phyloP scores from a whole-genome alignment of 1,140 invertebrate species.

The Aricia agestis region DNA sequence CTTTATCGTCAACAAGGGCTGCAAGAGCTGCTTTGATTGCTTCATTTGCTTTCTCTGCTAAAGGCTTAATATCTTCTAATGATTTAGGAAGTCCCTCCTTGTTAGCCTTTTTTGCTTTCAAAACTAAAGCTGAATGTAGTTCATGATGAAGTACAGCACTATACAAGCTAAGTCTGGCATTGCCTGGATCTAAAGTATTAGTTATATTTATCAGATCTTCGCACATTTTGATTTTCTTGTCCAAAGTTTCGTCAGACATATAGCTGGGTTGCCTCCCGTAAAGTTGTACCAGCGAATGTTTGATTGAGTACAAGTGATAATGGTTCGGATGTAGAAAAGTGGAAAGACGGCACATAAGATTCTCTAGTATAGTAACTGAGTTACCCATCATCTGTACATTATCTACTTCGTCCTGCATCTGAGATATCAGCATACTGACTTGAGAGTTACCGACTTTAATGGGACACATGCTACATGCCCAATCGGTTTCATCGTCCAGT shows the following conservation, averaged over 20 bases:
- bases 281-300: conserved; percentile 87
- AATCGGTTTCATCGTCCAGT: conserved; percentile 81
- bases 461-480: conserved; percentile 84
- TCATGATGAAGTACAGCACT: conserved; percentile 84
- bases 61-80: conserved; percentile 47
- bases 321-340: conserved; percentile 87
- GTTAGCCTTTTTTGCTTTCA: conserved; percentile 71
- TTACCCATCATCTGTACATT: conserved; percentile 78
- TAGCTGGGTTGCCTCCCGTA: conserved; percentile 81
- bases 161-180: conserved; percentile 82
- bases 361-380: conserved; percentile 77
- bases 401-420: conserved; percentile 86
- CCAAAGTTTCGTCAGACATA: conserved; percentile 76
- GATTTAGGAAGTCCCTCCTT: conserved; percentile 50
- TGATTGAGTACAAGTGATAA: conserved; percentile 86
- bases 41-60: conserved; percentile 50
- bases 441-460: conserved; percentile 73
- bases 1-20: conserved; percentile 59
- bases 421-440: conserved; percentile 78
- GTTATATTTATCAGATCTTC: conserved; percentile 81
- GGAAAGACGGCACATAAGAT: conserved; percentile 78
- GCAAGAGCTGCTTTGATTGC: conserved; percentile 50
- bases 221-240: conserved; percentile 82
- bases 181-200: conserved; percentile 81
- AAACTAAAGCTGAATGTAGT: conserved; percentile 77